Evolutionary conservation across 2,888 invertebrate species (phyloP), one percentile per base, ranked within the genome.

Genomic region (Bellardia bayeri): DNA sequence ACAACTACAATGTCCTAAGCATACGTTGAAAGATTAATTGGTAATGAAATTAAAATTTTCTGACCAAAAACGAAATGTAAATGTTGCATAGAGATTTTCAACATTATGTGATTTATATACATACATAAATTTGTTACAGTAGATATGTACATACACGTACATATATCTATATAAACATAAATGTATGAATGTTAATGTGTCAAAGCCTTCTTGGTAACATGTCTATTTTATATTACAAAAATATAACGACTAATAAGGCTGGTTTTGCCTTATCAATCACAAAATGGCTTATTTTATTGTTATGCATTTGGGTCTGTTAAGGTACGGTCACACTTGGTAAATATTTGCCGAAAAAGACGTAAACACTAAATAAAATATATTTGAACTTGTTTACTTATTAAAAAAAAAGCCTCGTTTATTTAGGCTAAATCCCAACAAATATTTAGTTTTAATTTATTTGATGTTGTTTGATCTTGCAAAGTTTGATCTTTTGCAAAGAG

Each of bases 1-100:
- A 45, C 58, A 68, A 63, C 63, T 30, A 54, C 71, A 49, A 87
- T 85, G 87, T 82, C 82, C 63, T 69, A 74, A 82, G 74, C 87
- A 87, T 84, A 87, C 87, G 87, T 79, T 84, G 87, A 87, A 82
- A 87, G 87, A 87, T 87, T 85, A 87, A 87, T 87, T 87, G 82
- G 74, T 79, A 87, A 82, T 69, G 82, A 85, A 87, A 87, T 87
- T 84, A 87, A 87, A 87, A 81, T 82, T 84, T 78, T 82, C 56
- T 84, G 84, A 63, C 81, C 78, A 84, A 81, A 80, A 83, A 71
- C 40, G 40, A 69, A 81, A 78, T 72, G 63, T 58, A 63, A 49
- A 45, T 74, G 14, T 56, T 83, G 23, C 45, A 45, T 42, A 66
- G 14, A n/a, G 75, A 68, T 61, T 76, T 76, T 76, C 51, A 33